Evolutionary conservation across 2,888 invertebrate species (phyloP).

Genomic region (Apodemia duryi): DNA sequence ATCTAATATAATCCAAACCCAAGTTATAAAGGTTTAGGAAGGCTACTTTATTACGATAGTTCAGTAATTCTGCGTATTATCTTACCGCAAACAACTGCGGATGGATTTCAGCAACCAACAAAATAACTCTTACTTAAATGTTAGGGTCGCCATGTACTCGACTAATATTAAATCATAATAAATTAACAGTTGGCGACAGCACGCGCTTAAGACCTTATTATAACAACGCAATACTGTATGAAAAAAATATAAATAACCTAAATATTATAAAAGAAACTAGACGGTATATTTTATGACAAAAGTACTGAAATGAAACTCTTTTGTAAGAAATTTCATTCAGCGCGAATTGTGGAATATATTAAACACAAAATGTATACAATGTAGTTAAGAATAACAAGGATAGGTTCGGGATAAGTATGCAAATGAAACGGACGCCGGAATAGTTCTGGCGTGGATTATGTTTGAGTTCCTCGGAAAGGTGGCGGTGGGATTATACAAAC

Average conservation of each 20-base stretch:
- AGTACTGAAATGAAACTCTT: slow-evolving; percentile 13
- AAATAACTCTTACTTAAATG: no score
- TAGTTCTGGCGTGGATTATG: slow-evolving; percentile 9
- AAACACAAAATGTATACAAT: slow-evolving; percentile 9
- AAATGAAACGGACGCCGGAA: slow-evolving; percentile 14
- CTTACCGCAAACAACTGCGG: no score
- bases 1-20: no score
- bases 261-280: background rate
- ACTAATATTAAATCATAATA: no score
- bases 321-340: slow-evolving; percentile 11
- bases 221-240: no score
- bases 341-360: slow-evolving; percentile 7
- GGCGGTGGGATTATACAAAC: slow-evolving; percentile 3
- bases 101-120: no score
- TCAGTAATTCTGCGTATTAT: no score
- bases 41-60: no score
- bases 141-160: no score
- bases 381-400: slow-evolving; percentile 11
- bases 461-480: slow-evolving; percentile 3
- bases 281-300: background rate
- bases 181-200: no score
- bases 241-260: background rate
- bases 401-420: slow-evolving; percentile 14
- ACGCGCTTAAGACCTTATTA: no score
- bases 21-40: no score